A percentile compares a stretch with the other conserved stretches of the same genome.
phyloP scores from a whole-genome alignment of 2,797 vertebrate species.

The Fistularia commersonii region DNA sequence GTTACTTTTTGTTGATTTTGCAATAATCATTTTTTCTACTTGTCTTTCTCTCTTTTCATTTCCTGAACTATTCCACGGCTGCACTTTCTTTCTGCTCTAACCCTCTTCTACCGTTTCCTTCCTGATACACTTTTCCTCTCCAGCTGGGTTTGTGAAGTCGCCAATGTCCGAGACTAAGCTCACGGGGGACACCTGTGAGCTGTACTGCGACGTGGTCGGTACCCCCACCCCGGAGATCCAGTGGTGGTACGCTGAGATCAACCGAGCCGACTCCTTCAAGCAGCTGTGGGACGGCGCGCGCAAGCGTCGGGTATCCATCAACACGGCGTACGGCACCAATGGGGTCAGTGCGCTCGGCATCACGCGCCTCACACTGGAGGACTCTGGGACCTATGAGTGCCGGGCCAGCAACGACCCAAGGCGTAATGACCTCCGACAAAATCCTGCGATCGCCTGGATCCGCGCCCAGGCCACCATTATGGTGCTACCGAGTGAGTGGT shows the following conservation, averaged over 20 bases:
- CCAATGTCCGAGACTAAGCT: constrained; percentile 99
- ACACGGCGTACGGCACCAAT: constrained; percentile 92
- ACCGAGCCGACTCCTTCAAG: constrained; percentile 98
- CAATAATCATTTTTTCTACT: constrained; percentile 56
- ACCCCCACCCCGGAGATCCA: constrained; percentile 98
- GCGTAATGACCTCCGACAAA: constrained; percentile 97
- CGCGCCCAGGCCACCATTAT: constrained; percentile 98
- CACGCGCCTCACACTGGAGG: constrained; percentile 93
- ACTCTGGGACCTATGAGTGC: constrained; percentile 99
- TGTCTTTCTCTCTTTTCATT: constrained; percentile 50
- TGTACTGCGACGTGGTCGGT: constrained; percentile 99
- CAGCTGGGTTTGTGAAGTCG: constrained; percentile 99
- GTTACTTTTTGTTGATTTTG: constrained; percentile 64
- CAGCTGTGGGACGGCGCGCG: constrained; percentile 97
- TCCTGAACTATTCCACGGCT: constrained; percentile 33
- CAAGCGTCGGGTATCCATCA: constrained; percentile 94
- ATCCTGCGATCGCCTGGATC: constrained; percentile 98
- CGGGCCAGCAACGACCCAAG: constrained; percentile 98
- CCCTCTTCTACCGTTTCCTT: constrained; percentile 48
- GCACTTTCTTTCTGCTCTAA: constrained; percentile 43
- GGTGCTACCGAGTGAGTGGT: constrained; percentile 99
- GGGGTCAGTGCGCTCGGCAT: constrained; percentile 95
- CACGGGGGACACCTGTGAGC: constrained; percentile 99
- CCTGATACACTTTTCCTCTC: constrained; percentile 66
- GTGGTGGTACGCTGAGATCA: constrained; percentile 99